Evolutionary conservation across 2,888 invertebrate genomes (phyloP), one percentile per base, ranked within the genome.

Genomic region (Xestia ashworthii): DNA sequence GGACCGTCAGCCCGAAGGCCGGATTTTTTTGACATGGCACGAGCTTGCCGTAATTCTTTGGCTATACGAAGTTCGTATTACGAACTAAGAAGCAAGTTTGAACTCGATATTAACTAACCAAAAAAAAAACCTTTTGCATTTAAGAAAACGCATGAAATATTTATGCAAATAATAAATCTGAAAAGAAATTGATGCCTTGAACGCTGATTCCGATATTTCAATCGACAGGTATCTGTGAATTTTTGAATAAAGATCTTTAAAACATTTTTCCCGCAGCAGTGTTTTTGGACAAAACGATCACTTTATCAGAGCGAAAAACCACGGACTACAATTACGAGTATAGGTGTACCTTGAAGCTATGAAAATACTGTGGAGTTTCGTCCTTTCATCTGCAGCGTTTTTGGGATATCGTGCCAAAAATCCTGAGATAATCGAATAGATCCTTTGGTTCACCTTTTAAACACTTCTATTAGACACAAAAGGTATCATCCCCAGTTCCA

Each of bases 141-240:
- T 62, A 65, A 65, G 16, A 60, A 19, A 60, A 62, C 9, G 19
- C 32, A 38, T 11, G 19, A 65, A 14, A 41, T 41, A 9, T 19
- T 22, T 38, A 25, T 25, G 25, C 25, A 62, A 62, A 11, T 62
- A 62, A 62, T 11, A n/a, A 44, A 65, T 65, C 65, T 65, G 65
- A 44, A 65, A 65, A 65, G n/a, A 65, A 65, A 65, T n/a, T n/a
- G n/a, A 44, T 44, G 65, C 65, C n/a, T 65, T n/a, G n/a, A 44
- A 65, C 14, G n/a, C n/a, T 64, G 64, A 41, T 58, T 25, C 25
- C 60, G 19, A 65, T 44, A 44, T 65, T 65, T 25, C n/a, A 64
- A 41, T 22, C 64, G 12, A 22, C 22, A 11, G 64, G 64, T 65
- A 65, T 65, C 65, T 65, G 65, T n/a, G 44, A 65, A 44, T 65